Evolutionary conservation across 2,113 vertebrate species (phyloP).

Genomic region (Lophius piscatorius): DNA sequence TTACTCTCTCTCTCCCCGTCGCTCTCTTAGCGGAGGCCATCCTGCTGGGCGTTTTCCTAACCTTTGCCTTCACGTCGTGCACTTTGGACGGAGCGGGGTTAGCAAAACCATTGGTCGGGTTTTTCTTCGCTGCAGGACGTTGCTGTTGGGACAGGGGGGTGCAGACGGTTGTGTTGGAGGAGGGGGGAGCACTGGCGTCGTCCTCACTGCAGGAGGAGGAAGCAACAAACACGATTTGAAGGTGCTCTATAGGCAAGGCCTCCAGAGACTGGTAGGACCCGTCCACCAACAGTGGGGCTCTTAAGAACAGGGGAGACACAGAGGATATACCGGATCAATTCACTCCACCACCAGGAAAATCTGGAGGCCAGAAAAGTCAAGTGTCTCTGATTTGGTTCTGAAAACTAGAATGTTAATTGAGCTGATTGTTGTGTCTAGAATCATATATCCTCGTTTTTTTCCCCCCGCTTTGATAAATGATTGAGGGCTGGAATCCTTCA

Average conservation of each 20-base stretch:
- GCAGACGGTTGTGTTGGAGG: conserved; percentile 7
- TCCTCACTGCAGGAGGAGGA: conserved; percentile 75
- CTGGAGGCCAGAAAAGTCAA: conserved; percentile 19
- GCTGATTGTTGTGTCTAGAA: conserved; percentile 22
- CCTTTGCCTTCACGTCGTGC: conserved; percentile 40
- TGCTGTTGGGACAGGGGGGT: conserved; percentile 47
- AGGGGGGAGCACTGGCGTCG: conserved; percentile 17
- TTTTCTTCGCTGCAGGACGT: conserved; percentile 63
- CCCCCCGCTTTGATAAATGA: conserved; percentile 37
- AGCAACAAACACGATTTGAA: conserved; percentile 78
- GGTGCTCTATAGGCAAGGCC: conserved; percentile 74
- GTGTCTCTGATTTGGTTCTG: conserved; percentile 2
- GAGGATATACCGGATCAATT: conserved; percentile 60
- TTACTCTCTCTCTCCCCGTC: conserved; percentile 20
- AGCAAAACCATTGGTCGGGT: conserved; percentile 65
- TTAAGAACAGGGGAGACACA: conserved; percentile 72
- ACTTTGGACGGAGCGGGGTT: not conserved
- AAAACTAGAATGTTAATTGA: conserved; percentile 5
- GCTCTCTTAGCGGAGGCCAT: conserved; percentile 8
- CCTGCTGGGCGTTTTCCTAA: conserved; percentile 21
- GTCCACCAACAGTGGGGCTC: conserved; percentile 67
- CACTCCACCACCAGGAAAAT: conserved; percentile 6
- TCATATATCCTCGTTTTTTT: conserved; percentile 73
- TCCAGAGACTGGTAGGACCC: conserved; percentile 76
- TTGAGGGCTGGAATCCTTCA: conserved; percentile 11